Evolutionary conservation across 1,140 invertebrate species (phyloP), one percentile per base, ranked within the genome.

Genomic region (Drosophila murphyi): DNA sequence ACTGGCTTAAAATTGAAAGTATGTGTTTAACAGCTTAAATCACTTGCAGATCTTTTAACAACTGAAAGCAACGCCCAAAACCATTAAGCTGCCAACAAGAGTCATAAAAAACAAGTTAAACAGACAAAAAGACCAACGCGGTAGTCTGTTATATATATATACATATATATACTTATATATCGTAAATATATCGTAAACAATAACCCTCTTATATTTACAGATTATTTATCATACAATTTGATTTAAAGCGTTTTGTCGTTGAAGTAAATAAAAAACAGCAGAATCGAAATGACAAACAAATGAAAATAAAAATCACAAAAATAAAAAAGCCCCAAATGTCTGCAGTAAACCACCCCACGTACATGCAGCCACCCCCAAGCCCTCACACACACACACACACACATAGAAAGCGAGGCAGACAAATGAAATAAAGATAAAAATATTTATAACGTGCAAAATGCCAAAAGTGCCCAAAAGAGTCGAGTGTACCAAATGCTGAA

Each of bases 371-470:
- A 20, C 20, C 20, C 20, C 20, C 20, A 20, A 20, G 1, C 20
- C 32, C 35, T 2, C 37, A 28, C 55, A 7, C 51, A 20, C 37
- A n/a, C 59, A 62, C 59, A 61, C 32, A 45, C 61, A 59, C 56
- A 82, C 59, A 65, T 65, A 77, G 47, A 48, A 63, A 51, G 50
- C 61, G 56, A 64, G 70, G 62, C 83, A 80, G 85, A 83, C 80
- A 71, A 77, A 63, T 57, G 32, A 87, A 87, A 82, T 78, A 67
- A 88, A 88, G 88, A 89, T 85, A 80, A 85, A 88, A 88, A 88
- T 89, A 88, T 88, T 88, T 88, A 88, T 88, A 89, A 85, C 83
- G 85, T 89, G 80, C 77, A 88, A 64, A 89, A 89, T 83, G 74
- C 85, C 72, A 67, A 72, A 72, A 80, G 77, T 64, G 50, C 63